A percentile compares a stretch with the other conserved stretches of the same genome.
These are phyloP conservation scores for Drosophila nigricruria DNA, from an alignment of 2,888 invertebrate species.

Conservation along the genomic window DNA sequence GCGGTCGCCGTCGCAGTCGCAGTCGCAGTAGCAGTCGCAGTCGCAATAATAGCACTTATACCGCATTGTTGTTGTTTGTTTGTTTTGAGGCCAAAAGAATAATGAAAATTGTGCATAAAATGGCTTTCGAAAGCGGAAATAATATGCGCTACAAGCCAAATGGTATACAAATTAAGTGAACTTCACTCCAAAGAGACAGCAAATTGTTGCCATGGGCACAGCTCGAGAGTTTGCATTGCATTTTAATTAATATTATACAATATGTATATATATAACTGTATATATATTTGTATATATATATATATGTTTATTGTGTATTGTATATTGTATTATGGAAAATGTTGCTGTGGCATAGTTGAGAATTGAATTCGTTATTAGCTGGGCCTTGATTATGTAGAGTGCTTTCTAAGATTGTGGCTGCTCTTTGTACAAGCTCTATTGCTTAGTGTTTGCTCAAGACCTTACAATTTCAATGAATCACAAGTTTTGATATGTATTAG, in stretches of 20 bases:
- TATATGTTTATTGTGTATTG: background rate
- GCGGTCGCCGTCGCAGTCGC: no score
- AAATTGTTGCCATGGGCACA: conserved; percentile 54
- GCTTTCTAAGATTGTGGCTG: background rate
- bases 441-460: conserved; percentile 2
- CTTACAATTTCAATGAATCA: background rate
- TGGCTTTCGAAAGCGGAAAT: conserved; percentile 45
- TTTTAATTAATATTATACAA: conserved; percentile 50
- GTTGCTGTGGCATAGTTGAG: conserved; percentile 24
- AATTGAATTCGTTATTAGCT: conserved; percentile 41
- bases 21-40: no score
- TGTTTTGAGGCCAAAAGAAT: conserved; percentile 62
- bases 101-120: conserved; percentile 55
- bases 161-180: conserved; percentile 35
- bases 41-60: conserved; percentile 48
- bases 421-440: background rate
- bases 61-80: conserved; percentile 13
- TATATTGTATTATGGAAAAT: conserved; percentile 11
- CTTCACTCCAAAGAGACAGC: conserved; percentile 19
- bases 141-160: conserved; percentile 41
- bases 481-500: background rate
- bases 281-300: conserved; percentile 7
- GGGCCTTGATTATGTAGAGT: conserved; percentile 15
- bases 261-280: background rate
- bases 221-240: conserved; percentile 38